A percentile compares a stretch with the other conserved stretches of the same genome.
These are phyloP conservation scores for Sinotaia quadrata DNA, from an alignment of 2,888 invertebrate species.

Conservation along the genomic window DNA sequence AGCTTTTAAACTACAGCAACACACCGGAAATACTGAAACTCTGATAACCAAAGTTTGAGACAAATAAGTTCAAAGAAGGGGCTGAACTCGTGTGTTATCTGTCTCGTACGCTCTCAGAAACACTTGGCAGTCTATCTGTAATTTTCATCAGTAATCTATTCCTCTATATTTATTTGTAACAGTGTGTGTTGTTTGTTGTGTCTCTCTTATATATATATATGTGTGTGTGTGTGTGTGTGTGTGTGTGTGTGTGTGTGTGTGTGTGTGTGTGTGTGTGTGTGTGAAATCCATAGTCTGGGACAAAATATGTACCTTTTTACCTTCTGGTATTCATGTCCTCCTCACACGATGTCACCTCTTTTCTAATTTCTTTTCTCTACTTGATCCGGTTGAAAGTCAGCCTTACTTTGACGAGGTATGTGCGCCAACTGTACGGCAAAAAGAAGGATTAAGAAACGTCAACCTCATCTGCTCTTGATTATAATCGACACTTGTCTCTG, in stretches of 20 bases:
- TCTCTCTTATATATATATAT: slow-evolving; percentile 9
- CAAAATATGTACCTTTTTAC: background rate
- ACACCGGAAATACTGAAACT: no score
- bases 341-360: background rate
- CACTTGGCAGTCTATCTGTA: no score
- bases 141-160: no score
- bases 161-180: no score
- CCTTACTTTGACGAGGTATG: background rate
- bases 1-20: no score
- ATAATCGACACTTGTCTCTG: background rate
- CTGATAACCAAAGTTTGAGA: no score
- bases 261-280: slow-evolving; percentile 1
- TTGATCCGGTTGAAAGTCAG: background rate
- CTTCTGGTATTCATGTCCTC: background rate
- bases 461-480: background rate
- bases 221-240: slow-evolving; percentile 17
- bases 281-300: background rate
- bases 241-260: background rate
- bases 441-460: background rate
- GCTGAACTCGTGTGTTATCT: no score
- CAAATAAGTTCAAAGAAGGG: no score
- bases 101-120: no score
- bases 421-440: background rate
- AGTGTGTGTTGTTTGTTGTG: no score
- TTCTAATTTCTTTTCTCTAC: background rate